Evolutionary conservation across 2,888 invertebrate genomes (phyloP), one percentile per base, ranked within the genome.

Genomic region (Ophioninae sp.): DNA sequence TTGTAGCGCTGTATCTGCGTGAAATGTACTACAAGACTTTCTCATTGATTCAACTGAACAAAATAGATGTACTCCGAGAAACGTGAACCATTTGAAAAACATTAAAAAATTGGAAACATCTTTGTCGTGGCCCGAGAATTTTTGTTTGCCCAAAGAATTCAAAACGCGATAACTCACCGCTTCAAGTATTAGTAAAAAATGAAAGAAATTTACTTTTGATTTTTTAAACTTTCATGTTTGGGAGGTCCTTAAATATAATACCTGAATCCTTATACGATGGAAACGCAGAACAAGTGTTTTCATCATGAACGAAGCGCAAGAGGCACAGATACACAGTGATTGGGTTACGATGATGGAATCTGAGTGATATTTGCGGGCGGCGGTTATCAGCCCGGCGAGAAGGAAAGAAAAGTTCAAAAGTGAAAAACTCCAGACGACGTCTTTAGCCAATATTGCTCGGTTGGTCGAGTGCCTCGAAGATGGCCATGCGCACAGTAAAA

Each of bases 351-450:
- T 67, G 6, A 83, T 62, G 1, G 86, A 20, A 61, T 89, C 83
- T 6, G 82, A 23, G 10, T 81, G 79, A 72, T 84, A 86, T 69
- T 85, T 68, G 70, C 85, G 87, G 61, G 88, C 83, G 17, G 86
- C 86, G 6, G 87, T 64, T 6, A 86, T 37, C 3, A 89, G 73
- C 5, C 88, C 87, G 69, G 88, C 67, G 6, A 89, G n/a, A 6
- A 88, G 68, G 1, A 61, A 61, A 2, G 82, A n/a, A 13, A 81
- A 73, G 57, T 85, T 87, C 0, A 84, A 8, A 13, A 89, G 67
- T n/a, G 85, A 79, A 2, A 88, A 7, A 68, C 76, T 87, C 90
- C 89, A 90, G n/a, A 78, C 41, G 0, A 86, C 23, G 79, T 88
- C 78, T 44, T 87, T 74, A 23, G 83, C 7, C 2, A 87, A 68